A percentile compares a stretch with the other conserved stretches of the same genome.
Evolutionary conservation across 2,113 vertebrate species (phyloP).

Genomic region (Casuarius casuarius): DNA sequence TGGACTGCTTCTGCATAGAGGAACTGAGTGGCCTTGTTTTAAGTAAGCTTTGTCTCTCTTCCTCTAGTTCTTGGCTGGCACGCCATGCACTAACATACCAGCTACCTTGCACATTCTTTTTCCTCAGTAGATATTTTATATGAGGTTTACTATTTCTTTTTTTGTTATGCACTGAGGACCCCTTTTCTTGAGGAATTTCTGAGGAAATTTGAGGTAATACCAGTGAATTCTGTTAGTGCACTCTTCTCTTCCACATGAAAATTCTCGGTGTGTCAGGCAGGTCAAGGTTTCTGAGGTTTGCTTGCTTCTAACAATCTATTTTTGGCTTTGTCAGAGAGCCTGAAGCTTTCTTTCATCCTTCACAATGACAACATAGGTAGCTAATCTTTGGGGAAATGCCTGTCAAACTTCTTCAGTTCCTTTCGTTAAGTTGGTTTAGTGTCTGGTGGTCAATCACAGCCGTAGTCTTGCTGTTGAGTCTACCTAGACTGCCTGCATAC

Average conservation of each 20-base stretch:
- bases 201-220: background rate
- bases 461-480: background rate
- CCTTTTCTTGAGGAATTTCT: conserved; percentile 14
- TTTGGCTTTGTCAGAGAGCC: background rate
- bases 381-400: background rate
- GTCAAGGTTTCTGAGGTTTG: background rate
- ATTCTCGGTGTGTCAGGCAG: background rate
- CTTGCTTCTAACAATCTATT: background rate
- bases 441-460: background rate
- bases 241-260: background rate
- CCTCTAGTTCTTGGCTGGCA: background rate
- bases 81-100: background rate
- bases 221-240: background rate
- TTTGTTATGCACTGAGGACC: background rate
- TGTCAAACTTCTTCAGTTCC: background rate
- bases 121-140: background rate
- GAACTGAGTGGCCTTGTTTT: background rate
- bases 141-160: conserved; percentile 14
- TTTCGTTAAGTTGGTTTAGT: background rate
- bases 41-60: background rate
- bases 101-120: background rate
- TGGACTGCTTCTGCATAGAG: background rate
- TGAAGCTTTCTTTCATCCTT: background rate
- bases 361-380: background rate
- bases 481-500: background rate